Conservation (phyloP, 2,113 vertebrate species). For the Ptychochromis oligacanthus region DNA sequence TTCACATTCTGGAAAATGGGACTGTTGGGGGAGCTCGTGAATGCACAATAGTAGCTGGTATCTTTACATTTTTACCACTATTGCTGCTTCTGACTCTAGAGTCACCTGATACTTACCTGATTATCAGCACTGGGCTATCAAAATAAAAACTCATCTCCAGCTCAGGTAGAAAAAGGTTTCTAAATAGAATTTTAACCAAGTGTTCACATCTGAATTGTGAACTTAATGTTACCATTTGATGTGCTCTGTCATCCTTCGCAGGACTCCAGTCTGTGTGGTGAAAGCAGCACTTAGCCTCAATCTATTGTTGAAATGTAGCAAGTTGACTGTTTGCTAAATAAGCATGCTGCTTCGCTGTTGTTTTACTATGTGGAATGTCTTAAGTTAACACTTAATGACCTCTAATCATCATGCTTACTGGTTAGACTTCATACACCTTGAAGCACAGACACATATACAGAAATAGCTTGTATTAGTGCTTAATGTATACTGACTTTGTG, state of each 20-base stretch:
- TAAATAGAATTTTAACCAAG: neutral
- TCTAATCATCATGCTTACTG: neutral
- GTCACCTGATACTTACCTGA: neutral
- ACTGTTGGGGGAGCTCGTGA: neutral
- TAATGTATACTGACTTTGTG: constrained; percentile 20
- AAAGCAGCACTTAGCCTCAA: constrained; percentile 30
- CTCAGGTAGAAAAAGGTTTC: neutral
- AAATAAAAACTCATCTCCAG: neutral
- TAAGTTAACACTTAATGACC: neutral
- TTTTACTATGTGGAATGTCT: constrained; percentile 21
- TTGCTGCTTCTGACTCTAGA: fast-evolving
- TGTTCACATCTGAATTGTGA: neutral
- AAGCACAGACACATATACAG: neutral
- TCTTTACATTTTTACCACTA: neutral
- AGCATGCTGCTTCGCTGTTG: constrained; percentile 18
- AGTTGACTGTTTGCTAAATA: neutral
- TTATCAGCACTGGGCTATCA: neutral
- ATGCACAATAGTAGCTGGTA: neutral
- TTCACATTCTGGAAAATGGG: fast-evolving
- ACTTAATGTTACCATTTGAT: neutral
- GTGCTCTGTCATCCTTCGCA: constrained; percentile 43
- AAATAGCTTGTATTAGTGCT: neutral
- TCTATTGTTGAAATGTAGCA: constrained; percentile 16
- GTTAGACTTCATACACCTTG: neutral
- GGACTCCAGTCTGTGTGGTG: constrained; percentile 39